phyloP scores from a whole-genome alignment of 2,888 invertebrate species.

The Hemaris fuciformis region DNA sequence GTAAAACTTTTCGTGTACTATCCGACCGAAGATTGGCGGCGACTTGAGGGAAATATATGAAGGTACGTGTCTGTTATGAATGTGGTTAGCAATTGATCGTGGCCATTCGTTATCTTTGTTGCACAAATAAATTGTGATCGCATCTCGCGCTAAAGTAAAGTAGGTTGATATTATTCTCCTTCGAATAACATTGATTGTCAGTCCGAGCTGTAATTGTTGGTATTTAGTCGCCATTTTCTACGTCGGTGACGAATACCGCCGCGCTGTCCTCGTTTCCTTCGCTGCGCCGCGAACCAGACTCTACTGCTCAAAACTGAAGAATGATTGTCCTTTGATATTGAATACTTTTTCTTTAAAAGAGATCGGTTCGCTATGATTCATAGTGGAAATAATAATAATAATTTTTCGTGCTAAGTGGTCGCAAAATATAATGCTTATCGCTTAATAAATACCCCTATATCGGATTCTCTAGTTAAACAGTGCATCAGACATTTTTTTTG shows the following conservation, averaged over 20 bases:
- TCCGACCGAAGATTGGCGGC: background rate
- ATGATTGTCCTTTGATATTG: constrained; percentile 51
- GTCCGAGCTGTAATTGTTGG: constrained; percentile 72
- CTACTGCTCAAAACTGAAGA: constrained; percentile 65
- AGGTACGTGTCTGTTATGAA: constrained; percentile 56
- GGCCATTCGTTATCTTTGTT: constrained; percentile 54
- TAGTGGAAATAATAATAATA: constrained; percentile 60
- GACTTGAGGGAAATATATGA: background rate
- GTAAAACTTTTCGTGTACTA: constrained; percentile 23
- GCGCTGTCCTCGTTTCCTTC: constrained; percentile 71
- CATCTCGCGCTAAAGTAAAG: constrained; percentile 39
- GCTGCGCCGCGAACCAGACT: constrained; percentile 65
- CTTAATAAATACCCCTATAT: background rate
- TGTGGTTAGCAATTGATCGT: constrained; percentile 31
- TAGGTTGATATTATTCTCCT: constrained; percentile 41
- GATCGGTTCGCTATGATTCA: constrained; percentile 73
- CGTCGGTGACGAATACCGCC: constrained; percentile 77
- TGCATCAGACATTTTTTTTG: background rate
- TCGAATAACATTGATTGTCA: constrained; percentile 50
- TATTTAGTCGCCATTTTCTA: constrained; percentile 82
- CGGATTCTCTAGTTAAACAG: background rate
- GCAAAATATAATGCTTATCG: constrained; percentile 30
- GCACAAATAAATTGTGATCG: constrained; percentile 48
- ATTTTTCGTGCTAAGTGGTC: constrained; percentile 45
- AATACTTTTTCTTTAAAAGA: constrained; percentile 53